A percentile compares a stretch with the other conserved stretches of the same genome.
phyloP scores from a whole-genome alignment of 2,888 invertebrate genomes.

The Phengaris arion region DNA sequence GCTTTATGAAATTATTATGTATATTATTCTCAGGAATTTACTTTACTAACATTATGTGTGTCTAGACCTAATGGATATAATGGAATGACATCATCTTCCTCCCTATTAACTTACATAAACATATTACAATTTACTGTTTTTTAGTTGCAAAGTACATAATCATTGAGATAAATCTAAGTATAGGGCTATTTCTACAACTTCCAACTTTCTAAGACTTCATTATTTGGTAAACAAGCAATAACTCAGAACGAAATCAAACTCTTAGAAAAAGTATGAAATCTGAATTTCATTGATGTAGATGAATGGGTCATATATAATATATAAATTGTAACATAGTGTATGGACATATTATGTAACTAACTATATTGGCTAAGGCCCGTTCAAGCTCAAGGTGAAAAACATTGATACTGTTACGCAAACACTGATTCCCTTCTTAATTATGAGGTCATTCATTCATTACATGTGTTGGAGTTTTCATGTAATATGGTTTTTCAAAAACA shows the following conservation, averaged over 20 bases:
- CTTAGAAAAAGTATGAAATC: conserved; percentile 9
- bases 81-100: neutral
- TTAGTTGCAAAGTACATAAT: too few relatives aligned
- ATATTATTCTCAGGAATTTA: conserved; percentile 3
- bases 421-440: conserved; percentile 32
- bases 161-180: too few relatives aligned
- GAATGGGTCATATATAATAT: neutral
- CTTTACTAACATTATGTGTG: neutral
- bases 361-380: conserved; percentile 39
- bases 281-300: conserved; percentile 24
- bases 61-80: neutral
- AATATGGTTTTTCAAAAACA: neutral
- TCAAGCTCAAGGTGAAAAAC: conserved; percentile 58
- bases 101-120: neutral
- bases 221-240: neutral
- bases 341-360: conserved; percentile 1
- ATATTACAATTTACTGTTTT: too few relatives aligned
- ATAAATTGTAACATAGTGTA: conserved; percentile 8
- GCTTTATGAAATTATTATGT: neutral
- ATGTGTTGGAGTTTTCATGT: neutral
- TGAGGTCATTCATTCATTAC: neutral
- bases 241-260: neutral
- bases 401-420: conserved; percentile 24
- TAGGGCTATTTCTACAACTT: too few relatives aligned
- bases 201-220: neutral